Conservation (phyloP, 1,140 invertebrate genomes). For the Tetramorium alpestre region DNA sequence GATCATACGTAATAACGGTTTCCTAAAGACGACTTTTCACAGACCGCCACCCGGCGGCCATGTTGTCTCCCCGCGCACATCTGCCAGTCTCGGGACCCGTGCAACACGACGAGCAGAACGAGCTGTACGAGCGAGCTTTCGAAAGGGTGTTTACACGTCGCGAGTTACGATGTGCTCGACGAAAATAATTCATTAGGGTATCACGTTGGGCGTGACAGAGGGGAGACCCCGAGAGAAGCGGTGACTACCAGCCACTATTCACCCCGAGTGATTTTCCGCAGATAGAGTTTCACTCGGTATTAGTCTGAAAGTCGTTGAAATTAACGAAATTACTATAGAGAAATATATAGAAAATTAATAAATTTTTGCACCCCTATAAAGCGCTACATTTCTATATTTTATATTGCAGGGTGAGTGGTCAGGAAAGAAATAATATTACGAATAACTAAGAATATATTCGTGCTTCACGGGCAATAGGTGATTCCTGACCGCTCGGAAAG, state of each 20-base stretch:
- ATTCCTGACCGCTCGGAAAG: too few relatives aligned
- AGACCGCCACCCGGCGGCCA: conserved; percentile 73
- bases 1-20: conserved; percentile 77
- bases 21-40: conserved; percentile 66
- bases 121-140: conserved; percentile 56
- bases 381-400: too few relatives aligned
- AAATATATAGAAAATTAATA: background rate
- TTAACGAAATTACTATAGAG: background rate
- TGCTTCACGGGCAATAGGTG: too few relatives aligned
- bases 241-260: background rate
- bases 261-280: background rate
- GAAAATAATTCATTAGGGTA: conserved; percentile 73
- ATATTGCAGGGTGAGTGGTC: too few relatives aligned
- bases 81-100: conserved; percentile 72
- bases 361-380: background rate
- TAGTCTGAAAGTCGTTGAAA: background rate
- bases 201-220: conserved; percentile 69
- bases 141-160: conserved; percentile 73
- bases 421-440: too few relatives aligned
- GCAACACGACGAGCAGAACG: conserved; percentile 24
- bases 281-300: background rate
- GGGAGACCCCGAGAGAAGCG: conserved; percentile 49
- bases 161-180: conserved; percentile 51
- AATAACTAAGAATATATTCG: too few relatives aligned
- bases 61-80: conserved; percentile 82